A percentile compares a stretch with the other conserved stretches of the same genome.
phyloP scores from a whole-genome alignment of 1,140 invertebrate genomes.

The Metaphire vulgaris region DNA sequence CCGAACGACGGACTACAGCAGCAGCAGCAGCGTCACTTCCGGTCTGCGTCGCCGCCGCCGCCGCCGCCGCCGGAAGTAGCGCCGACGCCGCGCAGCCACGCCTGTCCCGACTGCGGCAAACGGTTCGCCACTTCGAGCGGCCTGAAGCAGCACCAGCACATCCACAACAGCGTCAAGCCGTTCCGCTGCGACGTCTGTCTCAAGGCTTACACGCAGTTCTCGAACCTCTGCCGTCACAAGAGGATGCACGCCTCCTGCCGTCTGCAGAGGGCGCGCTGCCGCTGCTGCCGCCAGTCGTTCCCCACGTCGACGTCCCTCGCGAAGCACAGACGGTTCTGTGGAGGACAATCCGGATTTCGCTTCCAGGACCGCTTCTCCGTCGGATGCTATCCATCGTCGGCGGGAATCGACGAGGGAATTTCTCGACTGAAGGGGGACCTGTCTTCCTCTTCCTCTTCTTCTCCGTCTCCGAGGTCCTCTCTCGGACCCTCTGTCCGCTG shows the following conservation, averaged over 20 bases:
- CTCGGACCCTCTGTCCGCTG: background rate
- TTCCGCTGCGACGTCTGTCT: constrained; percentile 68
- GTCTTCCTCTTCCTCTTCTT: no score
- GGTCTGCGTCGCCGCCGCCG: constrained; percentile 79
- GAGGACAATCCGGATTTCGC: no score
- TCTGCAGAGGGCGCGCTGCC: constrained; percentile 63
- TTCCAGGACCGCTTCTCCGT: no score
- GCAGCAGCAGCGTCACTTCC: constrained; percentile 91
- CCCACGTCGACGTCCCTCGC: constrained; percentile 69
- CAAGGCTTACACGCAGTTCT: constrained; percentile 97
- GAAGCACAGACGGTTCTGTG: constrained; percentile 59
- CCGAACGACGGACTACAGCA: constrained; percentile 91
- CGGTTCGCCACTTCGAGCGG: constrained; percentile 94
- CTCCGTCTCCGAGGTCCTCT: background rate
- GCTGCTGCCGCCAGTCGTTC: constrained; percentile 83
- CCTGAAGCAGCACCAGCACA: constrained; percentile 90
- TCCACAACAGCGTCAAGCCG: constrained; percentile 95
- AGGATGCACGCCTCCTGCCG: constrained; percentile 83
- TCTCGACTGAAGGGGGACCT: no score
- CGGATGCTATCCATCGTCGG: background rate
- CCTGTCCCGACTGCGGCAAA: constrained; percentile 94
- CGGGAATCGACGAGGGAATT: no score
- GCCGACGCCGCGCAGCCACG: constrained; percentile 70
- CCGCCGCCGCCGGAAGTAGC: no score
- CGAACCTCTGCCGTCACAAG: constrained; percentile 96